phyloP scores from a whole-genome alignment of 2,888 invertebrate species.

The Drosophila ezoana region DNA sequence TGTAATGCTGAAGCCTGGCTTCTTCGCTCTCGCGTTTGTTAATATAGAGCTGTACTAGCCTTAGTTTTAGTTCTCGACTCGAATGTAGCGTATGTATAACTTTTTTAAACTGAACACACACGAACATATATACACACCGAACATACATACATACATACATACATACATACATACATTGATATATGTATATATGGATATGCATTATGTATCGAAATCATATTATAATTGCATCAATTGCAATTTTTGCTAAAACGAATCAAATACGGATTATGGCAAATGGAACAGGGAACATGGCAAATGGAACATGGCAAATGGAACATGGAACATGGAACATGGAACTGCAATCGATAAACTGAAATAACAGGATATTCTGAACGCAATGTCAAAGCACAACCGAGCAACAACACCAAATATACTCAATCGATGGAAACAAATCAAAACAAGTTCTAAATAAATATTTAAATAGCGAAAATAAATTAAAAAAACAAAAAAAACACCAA shows the following conservation, averaged over 20 bases:
- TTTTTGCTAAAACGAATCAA: conserved; percentile 14
- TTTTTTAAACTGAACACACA: conserved; percentile 16
- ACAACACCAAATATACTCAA: conserved; percentile 14
- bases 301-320: neutral
- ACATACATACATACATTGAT: neutral
- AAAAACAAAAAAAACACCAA: conserved; percentile 55
- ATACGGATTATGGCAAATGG: too few relatives aligned
- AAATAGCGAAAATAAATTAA: neutral
- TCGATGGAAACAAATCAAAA: conserved; percentile 21
- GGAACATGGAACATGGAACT: neutral
- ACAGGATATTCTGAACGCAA: conserved; percentile 6
- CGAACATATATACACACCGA: conserved; percentile 4
- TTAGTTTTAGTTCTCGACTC: conserved; percentile 39
- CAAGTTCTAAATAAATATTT: conserved; percentile 5
- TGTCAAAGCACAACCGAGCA: conserved; percentile 49
- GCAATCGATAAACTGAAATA: neutral
- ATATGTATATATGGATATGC: conserved; percentile 6
- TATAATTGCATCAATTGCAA: conserved; percentile 9
- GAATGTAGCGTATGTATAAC: conserved; percentile 3
- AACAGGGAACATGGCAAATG: conserved; percentile 4
- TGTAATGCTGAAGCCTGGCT: conserved; percentile 62
- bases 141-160: conserved; percentile 2
- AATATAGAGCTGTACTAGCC: conserved; percentile 31
- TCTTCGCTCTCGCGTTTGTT: conserved; percentile 42
- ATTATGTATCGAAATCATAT: neutral